These are phyloP conservation scores for Lonchura striata DNA, from an alignment of 2,113 vertebrate genomes.

Conservation along the genomic window DNA sequence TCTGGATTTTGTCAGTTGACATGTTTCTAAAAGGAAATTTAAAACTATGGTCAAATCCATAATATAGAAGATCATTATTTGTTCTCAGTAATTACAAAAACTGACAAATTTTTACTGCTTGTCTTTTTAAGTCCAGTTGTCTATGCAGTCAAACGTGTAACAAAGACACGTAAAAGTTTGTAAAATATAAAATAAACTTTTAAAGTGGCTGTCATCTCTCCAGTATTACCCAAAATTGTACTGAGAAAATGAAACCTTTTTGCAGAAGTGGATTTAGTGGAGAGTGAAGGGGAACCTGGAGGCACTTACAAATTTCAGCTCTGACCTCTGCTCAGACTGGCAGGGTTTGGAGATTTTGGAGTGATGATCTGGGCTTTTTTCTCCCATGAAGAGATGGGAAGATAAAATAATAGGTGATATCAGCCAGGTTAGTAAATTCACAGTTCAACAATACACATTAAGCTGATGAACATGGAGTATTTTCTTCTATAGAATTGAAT, in stretches of 20 bases:
- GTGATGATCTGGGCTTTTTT: neutral
- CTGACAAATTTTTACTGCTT: neutral
- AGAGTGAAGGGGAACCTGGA: neutral
- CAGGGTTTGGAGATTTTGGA: neutral
- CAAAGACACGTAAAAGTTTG: neutral
- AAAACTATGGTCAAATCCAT: neutral
- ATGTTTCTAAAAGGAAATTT: neutral
- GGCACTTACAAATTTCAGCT: neutral
- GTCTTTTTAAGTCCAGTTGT: neutral
- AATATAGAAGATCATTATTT: neutral
- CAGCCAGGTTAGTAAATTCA: neutral
- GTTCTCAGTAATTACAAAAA: neutral
- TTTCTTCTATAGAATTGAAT: neutral
- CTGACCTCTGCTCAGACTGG: neutral
- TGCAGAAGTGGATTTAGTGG: neutral
- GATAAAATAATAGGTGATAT: neutral
- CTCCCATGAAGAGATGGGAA: neutral
- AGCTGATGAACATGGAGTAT: neutral
- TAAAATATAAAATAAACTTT: neutral
- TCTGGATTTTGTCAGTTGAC: neutral
- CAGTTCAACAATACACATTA: neutral
- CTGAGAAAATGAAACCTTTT: neutral
- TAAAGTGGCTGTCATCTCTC: neutral
- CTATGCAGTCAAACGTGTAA: neutral
- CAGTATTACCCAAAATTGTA: neutral